Evolutionary conservation across 30 jellyfish, hydroid and myxozoan genomes (phyloP), one percentile per base, ranked within the genome.

Genomic region (Rhopilema esculentum): DNA sequence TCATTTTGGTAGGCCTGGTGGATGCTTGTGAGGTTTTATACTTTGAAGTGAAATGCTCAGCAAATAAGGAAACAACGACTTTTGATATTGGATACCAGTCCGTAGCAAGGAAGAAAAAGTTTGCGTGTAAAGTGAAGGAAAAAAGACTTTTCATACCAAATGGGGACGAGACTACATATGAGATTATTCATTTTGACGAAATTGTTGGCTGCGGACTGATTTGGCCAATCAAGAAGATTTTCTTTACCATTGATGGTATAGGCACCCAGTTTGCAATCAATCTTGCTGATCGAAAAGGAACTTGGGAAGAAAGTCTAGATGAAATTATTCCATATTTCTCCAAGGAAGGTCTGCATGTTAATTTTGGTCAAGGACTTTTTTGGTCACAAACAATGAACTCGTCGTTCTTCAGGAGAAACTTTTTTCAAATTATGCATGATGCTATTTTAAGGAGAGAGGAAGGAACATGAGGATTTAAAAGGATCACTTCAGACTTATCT

Each of bases 191-290:
- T 22, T 76, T 80, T 57, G 83, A 40, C 66, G 85, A 86, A 22
- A 72, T 83, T 26, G 24, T 92, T 27, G 98, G 98, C 21, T 92
- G 98, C 69, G 98, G 98, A 16, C 22, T 92, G 70, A 32, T 73
- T 1, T 76, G 90, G 88, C 96, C 94, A 19, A 18, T 28, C 32
- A 69, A 63, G 77, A 89, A 86, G 28, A 25, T 79, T 24, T 74
- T 92, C 66, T 63, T 92, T 65, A 86, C 95, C 0, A 63, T 52
- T n/a, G 94, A 92, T 30, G 98, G 98, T 4, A 67, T 91, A 6
- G 84, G 88, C 21, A 66, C 62, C 64, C 67, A 50, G 22, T 49
- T 79, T 48, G 40, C 89, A 4, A 69, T 40, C 2, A 88, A 75
- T 24, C 78, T 71, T 49, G 64, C 21, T 2, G 97, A 88, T 18